phyloP scores from a whole-genome alignment of 1,140 invertebrate species.

The Atta texana region DNA sequence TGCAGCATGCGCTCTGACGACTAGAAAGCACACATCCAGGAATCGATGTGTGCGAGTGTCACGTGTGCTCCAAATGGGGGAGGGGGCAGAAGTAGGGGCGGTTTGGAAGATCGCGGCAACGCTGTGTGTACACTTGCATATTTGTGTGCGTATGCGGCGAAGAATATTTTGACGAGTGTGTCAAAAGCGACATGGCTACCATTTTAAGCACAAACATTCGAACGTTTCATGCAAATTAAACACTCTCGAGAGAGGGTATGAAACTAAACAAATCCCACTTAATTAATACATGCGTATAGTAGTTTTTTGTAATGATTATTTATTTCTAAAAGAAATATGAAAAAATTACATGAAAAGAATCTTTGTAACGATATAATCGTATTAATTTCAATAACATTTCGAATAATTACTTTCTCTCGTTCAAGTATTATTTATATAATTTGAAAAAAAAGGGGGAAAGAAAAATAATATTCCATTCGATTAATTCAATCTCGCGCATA shows the following conservation, averaged over 20 bases:
- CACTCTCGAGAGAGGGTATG: not conserved
- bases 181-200: constrained; percentile 77
- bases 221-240: constrained; percentile 62
- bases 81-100: constrained; percentile 45
- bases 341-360: not conserved
- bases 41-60: constrained; percentile 59
- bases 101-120: constrained; percentile 67
- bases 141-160: constrained; percentile 47
- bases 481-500: not conserved
- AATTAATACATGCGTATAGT: not conserved
- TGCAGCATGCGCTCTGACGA: constrained; percentile 81
- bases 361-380: not conserved
- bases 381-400: not conserved
- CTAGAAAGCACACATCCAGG: constrained; percentile 69
- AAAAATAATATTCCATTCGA: constrained; percentile 2
- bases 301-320: constrained; percentile 1
- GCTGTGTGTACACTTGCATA: constrained; percentile 11
- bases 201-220: constrained; percentile 53
- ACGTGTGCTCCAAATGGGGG: constrained; percentile 60
- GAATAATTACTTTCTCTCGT: not conserved
- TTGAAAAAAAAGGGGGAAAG: not conserved
- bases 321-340: not conserved
- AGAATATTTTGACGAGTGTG: constrained; percentile 70
- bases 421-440: not conserved
- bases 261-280: not conserved